Conservation (phyloP, 2,888 invertebrate genomes). For the Andrena bicolor region DNA sequence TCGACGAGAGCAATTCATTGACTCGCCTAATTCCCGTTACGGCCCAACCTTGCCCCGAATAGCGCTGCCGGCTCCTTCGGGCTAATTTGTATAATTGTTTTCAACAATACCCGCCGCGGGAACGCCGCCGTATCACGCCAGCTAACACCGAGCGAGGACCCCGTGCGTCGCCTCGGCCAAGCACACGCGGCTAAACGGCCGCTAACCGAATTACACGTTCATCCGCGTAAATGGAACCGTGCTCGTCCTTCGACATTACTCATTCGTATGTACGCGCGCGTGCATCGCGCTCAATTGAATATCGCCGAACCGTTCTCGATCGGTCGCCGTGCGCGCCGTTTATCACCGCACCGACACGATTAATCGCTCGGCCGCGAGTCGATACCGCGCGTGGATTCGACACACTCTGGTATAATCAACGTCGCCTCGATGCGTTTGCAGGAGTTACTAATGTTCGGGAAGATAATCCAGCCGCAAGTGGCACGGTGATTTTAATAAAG, state of each 20-base stretch:
- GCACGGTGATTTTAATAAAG: too few relatives aligned
- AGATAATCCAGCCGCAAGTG: too few relatives aligned
- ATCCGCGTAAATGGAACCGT: constrained; percentile 18
- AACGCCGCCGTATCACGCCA: constrained; percentile 10
- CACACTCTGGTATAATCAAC: background rate
- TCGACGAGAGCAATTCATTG: constrained; percentile 58
- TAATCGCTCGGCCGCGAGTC: constrained; percentile 7
- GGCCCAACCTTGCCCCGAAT: constrained; percentile 58
- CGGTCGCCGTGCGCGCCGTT: background rate
- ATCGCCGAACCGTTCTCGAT: constrained; percentile 16
- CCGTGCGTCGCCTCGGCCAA: background rate
- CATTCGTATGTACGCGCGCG: background rate
- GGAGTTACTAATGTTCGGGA: too few relatives aligned
- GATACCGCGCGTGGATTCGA: background rate
- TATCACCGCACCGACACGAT: background rate
- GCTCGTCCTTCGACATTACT: constrained; percentile 22
- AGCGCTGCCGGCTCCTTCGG: constrained; percentile 38
- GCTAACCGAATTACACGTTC: constrained; percentile 9
- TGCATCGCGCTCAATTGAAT: constrained; percentile 19
- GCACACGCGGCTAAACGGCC: background rate
- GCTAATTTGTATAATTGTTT: constrained; percentile 57
- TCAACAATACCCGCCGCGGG: constrained; percentile 45
- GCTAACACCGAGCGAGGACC: background rate
- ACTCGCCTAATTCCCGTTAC: constrained; percentile 61
- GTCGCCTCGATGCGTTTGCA: background rate